Conservation (phyloP, 2,888 invertebrate species). For the Anaspis maculata region DNA sequence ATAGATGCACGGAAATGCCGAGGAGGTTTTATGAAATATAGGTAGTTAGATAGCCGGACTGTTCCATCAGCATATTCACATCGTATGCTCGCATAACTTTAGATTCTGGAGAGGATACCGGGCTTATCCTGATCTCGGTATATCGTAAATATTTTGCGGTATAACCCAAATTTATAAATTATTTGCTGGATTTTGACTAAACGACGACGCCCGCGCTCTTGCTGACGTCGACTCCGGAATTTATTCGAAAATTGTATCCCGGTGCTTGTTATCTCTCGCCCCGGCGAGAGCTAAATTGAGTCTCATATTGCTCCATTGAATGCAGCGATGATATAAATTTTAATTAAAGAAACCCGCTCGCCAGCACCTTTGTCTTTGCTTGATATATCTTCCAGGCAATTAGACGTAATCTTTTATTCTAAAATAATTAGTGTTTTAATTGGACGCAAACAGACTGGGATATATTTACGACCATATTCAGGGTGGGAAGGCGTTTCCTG, state of each 20-base stretch:
- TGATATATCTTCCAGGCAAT: conserved; percentile 9
- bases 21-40: conserved; percentile 14
- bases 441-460: conserved; percentile 9
- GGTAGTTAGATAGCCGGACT: conserved; percentile 10
- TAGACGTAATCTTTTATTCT: conserved; percentile 11
- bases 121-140: conserved; percentile 6
- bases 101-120: background rate
- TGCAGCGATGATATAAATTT: conserved; percentile 10
- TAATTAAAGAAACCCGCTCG: conserved; percentile 10
- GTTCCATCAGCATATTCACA: conserved; percentile 13
- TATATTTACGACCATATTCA: conserved; percentile 7
- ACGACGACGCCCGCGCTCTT: conserved; percentile 2
- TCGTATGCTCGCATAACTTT: conserved; percentile 6
- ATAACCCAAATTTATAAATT: conserved; percentile 4
- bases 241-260: conserved; percentile 6
- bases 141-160: no score
- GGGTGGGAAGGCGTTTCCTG: no score
- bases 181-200: conserved; percentile 4
- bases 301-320: conserved; percentile 10
- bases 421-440: conserved; percentile 12
- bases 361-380: conserved; percentile 4
- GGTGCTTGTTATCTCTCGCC: conserved; percentile 8
- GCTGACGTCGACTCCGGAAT: conserved; percentile 1
- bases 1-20: conserved; percentile 13
- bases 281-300: conserved; percentile 6